Conservation (phyloP, 2,113 vertebrate genomes). For the Hipposideros armiger region DNA sequence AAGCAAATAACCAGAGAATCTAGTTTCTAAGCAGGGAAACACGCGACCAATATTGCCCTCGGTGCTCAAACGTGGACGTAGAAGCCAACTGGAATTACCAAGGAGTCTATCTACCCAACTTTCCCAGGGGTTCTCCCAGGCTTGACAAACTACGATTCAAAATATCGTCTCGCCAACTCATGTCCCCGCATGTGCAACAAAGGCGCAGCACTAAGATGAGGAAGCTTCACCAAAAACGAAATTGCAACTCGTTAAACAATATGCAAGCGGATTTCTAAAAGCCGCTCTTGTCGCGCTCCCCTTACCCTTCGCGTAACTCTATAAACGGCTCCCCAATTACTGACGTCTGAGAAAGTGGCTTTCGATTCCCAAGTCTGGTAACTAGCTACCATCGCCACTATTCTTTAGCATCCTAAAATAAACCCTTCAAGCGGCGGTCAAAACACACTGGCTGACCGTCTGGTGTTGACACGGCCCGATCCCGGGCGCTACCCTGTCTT, state of each 20-base stretch:
- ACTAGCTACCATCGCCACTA: constrained; percentile 31
- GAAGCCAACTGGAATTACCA: background rate
- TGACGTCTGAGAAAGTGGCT: constrained; percentile 45
- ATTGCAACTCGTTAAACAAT: constrained; percentile 60
- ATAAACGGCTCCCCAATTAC: constrained; percentile 9
- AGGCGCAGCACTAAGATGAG: constrained; percentile 74
- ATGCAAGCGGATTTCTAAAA: constrained; percentile 5
- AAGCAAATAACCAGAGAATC: constrained; percentile 52
- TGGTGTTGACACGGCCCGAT: constrained; percentile 37
- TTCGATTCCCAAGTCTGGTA: constrained; percentile 17
- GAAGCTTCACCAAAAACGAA: constrained; percentile 63
- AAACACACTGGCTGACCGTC: constrained; percentile 28
- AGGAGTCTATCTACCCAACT: constrained; percentile 29
- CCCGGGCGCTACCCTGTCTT: constrained; percentile 46
- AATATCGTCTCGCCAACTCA: constrained; percentile 2
- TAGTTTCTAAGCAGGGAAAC: constrained; percentile 29
- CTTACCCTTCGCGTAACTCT: background rate
- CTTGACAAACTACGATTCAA: constrained; percentile 43
- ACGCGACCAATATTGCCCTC: background rate
- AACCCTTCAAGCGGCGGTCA: constrained; percentile 45
- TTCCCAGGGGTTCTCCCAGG: constrained; percentile 4
- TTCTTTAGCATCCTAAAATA: constrained; percentile 63
- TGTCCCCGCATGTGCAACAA: constrained; percentile 60
- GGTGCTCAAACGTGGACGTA: background rate
- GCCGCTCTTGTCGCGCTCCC: background rate